A percentile compares a stretch with the other conserved stretches of the same genome.
These are phyloP conservation scores for Plusia festucae DNA, from an alignment of 2,888 invertebrate genomes.

Conservation along the genomic window DNA sequence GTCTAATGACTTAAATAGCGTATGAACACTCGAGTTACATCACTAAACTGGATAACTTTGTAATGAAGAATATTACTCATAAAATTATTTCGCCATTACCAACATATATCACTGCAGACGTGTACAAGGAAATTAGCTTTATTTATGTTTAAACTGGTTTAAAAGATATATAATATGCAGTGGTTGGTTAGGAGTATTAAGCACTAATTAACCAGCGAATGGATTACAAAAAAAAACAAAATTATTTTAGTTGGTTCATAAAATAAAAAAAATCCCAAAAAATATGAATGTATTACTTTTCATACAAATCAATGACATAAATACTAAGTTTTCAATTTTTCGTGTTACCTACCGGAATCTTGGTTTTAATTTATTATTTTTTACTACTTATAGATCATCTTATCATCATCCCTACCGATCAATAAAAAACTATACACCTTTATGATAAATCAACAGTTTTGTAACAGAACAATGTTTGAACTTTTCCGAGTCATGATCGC, in stretches of 20 bases:
- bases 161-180: not conserved
- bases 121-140: not conserved
- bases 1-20: slow-evolving; percentile 14
- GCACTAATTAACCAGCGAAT: too few relatives aligned
- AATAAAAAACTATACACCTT: slow-evolving; percentile 15
- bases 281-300: too few relatives aligned
- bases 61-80: slow-evolving; percentile 6
- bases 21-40: slow-evolving; percentile 10
- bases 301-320: too few relatives aligned
- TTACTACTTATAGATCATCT: too few relatives aligned
- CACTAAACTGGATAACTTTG: slow-evolving; percentile 7
- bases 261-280: too few relatives aligned
- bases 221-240: too few relatives aligned
- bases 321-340: too few relatives aligned
- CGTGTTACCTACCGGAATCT: too few relatives aligned
- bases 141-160: not conserved
- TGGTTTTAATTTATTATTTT: too few relatives aligned
- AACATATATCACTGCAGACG: not conserved
- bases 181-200: too few relatives aligned
- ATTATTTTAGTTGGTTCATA: too few relatives aligned
- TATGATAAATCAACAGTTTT: slow-evolving; percentile 43
- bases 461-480: slow-evolving; percentile 52
- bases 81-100: slow-evolving; percentile 6
- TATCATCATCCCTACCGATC: not conserved
- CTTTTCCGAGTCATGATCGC: slow-evolving; percentile 65